Evolutionary conservation across 2,888 invertebrate genomes (phyloP), one percentile per base, ranked within the genome.

Genomic region (Athrips mouffetella): DNA sequence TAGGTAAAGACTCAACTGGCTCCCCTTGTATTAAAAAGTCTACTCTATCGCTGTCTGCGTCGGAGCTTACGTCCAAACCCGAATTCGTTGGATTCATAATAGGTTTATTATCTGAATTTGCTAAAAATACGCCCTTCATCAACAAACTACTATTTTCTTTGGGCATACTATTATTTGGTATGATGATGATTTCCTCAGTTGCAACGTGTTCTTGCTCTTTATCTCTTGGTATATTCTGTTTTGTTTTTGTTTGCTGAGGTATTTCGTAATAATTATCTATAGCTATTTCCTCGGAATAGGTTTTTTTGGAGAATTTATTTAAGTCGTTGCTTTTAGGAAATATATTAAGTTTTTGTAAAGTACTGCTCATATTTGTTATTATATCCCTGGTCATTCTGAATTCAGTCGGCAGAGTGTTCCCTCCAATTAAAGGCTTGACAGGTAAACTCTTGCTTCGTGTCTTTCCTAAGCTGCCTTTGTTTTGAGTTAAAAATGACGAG

Each of bases 11-110:
- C 44, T 55, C 61, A 13, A 56, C 50, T 2, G 67, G 58, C 20
- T 60, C 44, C 33, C 73, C 75, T 59, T 78, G 73, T n/a, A 79
- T 58, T 5, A 76, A 52, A 47, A 69, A 77, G 60, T 82, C 81
- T 2, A 58, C 60, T 45, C 73, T 78, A 20, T 75, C 73, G 31
- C 53, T 39, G 20, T 53, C 41, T n/a, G 45, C 27, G 13, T 54
- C 48, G 16, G 18, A 11, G 5, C 57, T 50, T 6, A 45, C 50
- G 44, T 57, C 56, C 7, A 30, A 30, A n/a, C 31, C 51, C 3
- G 27, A 6, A 21, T 25, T 44, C 8, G 29, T 16, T n/a, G 21
- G 10, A 8, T 6, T 16, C 10, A 13, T 6, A 11, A n/a, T 8
- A 6, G 42, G 39, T 42, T 60, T 48, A 1, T 49, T 42, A 20